phyloP scores from a whole-genome alignment of 2,113 vertebrate species.

The Centropus unirufus region DNA sequence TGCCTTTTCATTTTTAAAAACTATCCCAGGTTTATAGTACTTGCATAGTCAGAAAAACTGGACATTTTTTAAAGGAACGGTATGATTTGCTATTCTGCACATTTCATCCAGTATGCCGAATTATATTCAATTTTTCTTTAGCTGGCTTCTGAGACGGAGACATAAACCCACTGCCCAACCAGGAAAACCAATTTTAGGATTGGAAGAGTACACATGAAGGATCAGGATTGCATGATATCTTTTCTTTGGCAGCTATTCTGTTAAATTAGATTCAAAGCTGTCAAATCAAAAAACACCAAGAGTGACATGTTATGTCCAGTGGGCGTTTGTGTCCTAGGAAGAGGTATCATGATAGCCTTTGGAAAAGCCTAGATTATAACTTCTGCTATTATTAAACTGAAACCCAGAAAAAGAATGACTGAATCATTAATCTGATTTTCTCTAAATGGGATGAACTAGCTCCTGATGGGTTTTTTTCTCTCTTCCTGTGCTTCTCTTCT shows the following conservation, averaged over 20 bases:
- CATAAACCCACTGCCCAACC: neutral
- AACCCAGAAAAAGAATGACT: neutral
- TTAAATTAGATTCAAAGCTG: slow-evolving; percentile 18
- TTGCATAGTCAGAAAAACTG: neutral
- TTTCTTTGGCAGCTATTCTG: neutral
- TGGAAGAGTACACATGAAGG: neutral
- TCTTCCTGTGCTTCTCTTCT: neutral
- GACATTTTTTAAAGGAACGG: neutral
- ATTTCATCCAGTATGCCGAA: neutral
- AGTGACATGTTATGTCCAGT: slow-evolving; percentile 1
- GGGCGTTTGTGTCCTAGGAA: slow-evolving; percentile 51
- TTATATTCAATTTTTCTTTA: neutral
- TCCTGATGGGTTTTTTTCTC: neutral
- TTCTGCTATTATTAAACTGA: neutral
- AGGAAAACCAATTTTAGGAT: neutral
- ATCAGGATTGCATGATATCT: neutral
- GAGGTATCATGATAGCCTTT: slow-evolving; percentile 11
- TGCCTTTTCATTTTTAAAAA: slow-evolving; percentile 18
- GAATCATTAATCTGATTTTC: slow-evolving; percentile 22
- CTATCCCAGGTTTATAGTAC: neutral
- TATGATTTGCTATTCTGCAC: neutral
- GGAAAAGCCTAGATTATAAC: slow-evolving; percentile 16
- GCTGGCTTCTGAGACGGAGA: neutral
- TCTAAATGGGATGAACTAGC: neutral
- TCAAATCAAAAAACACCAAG: neutral